Percentiles rank a stretch among this genome's conserved stretches.
These are phyloP conservation scores for Andrena trimmerana DNA, from an alignment of 2,888 invertebrate species.

Conservation along the genomic window DNA sequence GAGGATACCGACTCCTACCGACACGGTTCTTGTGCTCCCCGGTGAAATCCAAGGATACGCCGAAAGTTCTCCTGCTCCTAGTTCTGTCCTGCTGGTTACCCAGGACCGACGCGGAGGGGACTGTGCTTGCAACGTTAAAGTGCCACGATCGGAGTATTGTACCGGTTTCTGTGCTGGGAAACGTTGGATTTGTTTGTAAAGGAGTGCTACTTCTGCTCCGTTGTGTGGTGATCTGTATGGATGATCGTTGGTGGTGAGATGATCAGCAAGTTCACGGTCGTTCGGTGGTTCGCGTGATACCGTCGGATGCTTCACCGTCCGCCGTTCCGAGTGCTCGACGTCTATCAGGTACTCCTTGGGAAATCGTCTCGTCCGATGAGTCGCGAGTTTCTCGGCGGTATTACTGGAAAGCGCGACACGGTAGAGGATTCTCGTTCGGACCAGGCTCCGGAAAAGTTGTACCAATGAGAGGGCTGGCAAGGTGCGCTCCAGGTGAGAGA, in stretches of 20 bases:
- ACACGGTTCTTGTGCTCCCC: constrained; percentile 42
- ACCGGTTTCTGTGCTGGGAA: background rate
- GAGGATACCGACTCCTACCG: constrained; percentile 36
- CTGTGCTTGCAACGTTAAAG: constrained; percentile 8
- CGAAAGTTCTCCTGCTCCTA: constrained; percentile 23
- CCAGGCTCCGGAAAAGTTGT: constrained; percentile 31
- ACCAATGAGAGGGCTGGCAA: constrained; percentile 66
- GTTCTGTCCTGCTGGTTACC: constrained; percentile 1
- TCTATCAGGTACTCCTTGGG: background rate
- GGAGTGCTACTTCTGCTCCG: background rate
- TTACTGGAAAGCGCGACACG: background rate
- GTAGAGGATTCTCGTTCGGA: constrained; percentile 20
- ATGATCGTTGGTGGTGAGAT: constrained; percentile 31
- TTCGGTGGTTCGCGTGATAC: constrained; percentile 60
- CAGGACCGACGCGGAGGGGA: background rate
- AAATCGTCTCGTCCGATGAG: constrained; percentile 13
- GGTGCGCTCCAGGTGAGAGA: constrained; percentile 64
- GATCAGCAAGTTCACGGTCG: constrained; percentile 36
- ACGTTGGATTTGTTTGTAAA: background rate
- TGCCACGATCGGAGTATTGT: background rate
- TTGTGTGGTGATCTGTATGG: background rate
- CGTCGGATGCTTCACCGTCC: constrained; percentile 63
- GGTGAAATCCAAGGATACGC: constrained; percentile 39
- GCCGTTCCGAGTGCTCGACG: constrained; percentile 3
- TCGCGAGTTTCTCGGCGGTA: background rate